Base-by-base conservation (phyloP, 2,888 invertebrate genomes). In the Scelioninae gen. 1 region DNA sequence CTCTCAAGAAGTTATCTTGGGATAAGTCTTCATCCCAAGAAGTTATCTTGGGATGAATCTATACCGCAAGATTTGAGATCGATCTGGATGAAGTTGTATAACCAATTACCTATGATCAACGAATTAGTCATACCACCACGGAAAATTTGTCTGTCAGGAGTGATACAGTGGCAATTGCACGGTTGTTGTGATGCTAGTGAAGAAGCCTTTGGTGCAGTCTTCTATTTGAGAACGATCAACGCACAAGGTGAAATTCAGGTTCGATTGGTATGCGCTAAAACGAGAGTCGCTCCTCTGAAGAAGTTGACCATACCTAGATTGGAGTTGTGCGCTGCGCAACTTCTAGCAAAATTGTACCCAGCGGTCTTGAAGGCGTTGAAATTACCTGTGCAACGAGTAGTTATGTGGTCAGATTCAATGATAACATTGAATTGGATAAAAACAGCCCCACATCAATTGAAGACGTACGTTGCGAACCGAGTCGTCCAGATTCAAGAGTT, bases 241-340 rank as follows among this genome's bases (percentile, higher is more conserved):
- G 34, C 34, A 7, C 4, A n/a, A 15, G 49, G 63, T 2, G 51
- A 49, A 45, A 15, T 49, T 32, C 13, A 32, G 10, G 16, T 65
- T 0, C 9, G 8, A 7, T 16, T 65, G 49, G 34, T 65, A 15
- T 65, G 49, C 45, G 51, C 63, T 2, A 65, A 49, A 38, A 65
- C 49, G n/a, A 32, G 63, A 65, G 63, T 65, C 9, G 51, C 63
- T 23, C 63, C 63, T 6, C 51, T 65, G n/a, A 65, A 65, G 63
- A 65, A 65, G 51, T n/a, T 23, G 11, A 65, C 63, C 7, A 38
- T 65, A n/a, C 63, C 63, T n/a, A 49, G 23, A 29, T 47, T 62
- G n/a, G 62, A 62, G 10, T 51, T 65, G n/a, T 34, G 31, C 23
- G 47, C 38, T 38, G 63, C 63, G 0, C 16, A 15, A 9, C 63